Evolutionary conservation across 2,888 invertebrate genomes (phyloP).

Genomic region (Plemyria rubiginata): DNA sequence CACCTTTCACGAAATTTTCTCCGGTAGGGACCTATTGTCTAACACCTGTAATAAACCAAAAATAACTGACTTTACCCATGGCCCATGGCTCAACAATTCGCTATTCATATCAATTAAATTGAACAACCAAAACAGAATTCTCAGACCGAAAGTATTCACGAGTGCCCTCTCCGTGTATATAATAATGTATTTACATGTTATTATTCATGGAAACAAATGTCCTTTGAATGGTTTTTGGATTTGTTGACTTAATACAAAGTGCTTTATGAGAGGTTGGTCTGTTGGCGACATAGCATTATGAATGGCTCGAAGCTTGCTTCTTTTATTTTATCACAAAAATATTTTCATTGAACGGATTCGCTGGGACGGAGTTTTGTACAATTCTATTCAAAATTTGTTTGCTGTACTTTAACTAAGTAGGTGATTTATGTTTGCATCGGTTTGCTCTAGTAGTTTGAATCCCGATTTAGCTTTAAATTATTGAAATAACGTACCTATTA

Average conservation of each 20-base stretch:
- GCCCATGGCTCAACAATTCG: slow-evolving; percentile 4
- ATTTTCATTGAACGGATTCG: slow-evolving; percentile 47
- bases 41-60: slow-evolving; percentile 1
- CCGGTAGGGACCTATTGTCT: no score
- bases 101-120: slow-evolving; percentile 33
- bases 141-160: slow-evolving; percentile 34
- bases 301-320: slow-evolving; percentile 68
- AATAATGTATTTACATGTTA: slow-evolving; percentile 78
- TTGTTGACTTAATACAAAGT: slow-evolving; percentile 82
- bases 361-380: slow-evolving; percentile 41
- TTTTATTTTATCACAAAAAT: slow-evolving; percentile 66
- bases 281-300: slow-evolving; percentile 69
- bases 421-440: slow-evolving; percentile 2
- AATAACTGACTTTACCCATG: slow-evolving; percentile 9
- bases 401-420: neutral
- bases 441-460: neutral
- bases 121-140: slow-evolving; percentile 39
- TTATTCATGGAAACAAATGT: slow-evolving; percentile 82
- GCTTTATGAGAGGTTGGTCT: slow-evolving; percentile 73
- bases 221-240: slow-evolving; percentile 77
- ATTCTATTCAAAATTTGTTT: slow-evolving; percentile 30
- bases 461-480: neutral
- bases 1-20: no score
- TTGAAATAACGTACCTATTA: no score
- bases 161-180: slow-evolving; percentile 51